Conservation (phyloP, 2,797 vertebrate species). For the Channa striata region DNA sequence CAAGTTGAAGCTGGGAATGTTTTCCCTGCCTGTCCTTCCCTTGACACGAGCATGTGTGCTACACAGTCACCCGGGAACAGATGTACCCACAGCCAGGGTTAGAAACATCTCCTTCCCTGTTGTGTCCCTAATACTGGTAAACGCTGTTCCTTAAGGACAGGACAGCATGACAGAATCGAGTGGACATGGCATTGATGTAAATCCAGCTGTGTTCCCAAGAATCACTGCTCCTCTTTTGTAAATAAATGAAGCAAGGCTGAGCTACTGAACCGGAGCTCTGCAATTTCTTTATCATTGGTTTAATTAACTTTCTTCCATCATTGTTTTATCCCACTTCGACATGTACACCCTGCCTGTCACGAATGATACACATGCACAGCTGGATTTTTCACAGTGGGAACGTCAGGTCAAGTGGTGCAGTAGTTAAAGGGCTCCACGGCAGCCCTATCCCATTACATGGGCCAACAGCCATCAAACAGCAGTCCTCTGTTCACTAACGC, state of each 20-base stretch:
- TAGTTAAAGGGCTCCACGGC: constrained; percentile 62
- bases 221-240: constrained; percentile 6
- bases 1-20: constrained; percentile 77
- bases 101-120: constrained; percentile 52
- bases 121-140: constrained; percentile 45
- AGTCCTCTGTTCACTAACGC: constrained; percentile 61
- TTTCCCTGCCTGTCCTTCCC: constrained; percentile 67
- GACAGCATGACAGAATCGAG: constrained; percentile 37
- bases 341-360: constrained; percentile 47
- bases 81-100: constrained; percentile 64
- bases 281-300: constrained; percentile 36
- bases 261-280: constrained; percentile 23
- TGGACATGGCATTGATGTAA: constrained; percentile 27
- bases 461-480: constrained; percentile 68
- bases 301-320: constrained; percentile 28
- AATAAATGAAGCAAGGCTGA: constrained; percentile 7
- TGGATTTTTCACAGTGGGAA: constrained; percentile 67
- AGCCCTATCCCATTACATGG: constrained; percentile 72
- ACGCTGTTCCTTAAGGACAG: constrained; percentile 35
- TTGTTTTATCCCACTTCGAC: constrained; percentile 36
- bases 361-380: constrained; percentile 59
- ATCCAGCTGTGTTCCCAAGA: constrained; percentile 14
- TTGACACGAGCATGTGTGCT: constrained; percentile 64
- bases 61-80: constrained; percentile 67
- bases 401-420: constrained; percentile 65